Percentiles rank a stretch among this genome's conserved stretches.
Conservation (phyloP, 2,797 vertebrate genomes). For the Thalassophryne amazonica region DNA sequence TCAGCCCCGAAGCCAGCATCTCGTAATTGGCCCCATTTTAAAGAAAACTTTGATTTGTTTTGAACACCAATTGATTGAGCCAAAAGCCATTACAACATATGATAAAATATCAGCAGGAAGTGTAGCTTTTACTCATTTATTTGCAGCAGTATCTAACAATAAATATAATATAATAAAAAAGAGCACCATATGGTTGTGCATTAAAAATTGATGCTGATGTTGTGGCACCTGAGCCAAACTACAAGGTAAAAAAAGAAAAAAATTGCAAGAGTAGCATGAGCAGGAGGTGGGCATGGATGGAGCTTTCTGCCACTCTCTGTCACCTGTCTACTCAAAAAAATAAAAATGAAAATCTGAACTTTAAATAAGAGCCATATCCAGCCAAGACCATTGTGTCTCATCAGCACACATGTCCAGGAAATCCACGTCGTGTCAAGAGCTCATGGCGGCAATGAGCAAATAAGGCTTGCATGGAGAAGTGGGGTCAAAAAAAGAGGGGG, state of each 20-base stretch:
- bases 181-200: constrained; percentile 61
- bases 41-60: constrained; percentile 35
- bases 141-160: constrained; percentile 50
- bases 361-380: constrained; percentile 22
- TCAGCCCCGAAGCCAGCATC: constrained; percentile 60
- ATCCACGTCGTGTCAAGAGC: constrained; percentile 28
- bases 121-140: constrained; percentile 43
- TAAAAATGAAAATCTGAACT: constrained; percentile 14
- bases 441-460: constrained; percentile 34
- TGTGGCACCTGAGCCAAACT: constrained; percentile 55
- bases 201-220: constrained; percentile 70
- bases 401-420: constrained; percentile 10
- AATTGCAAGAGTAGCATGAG: constrained; percentile 28
- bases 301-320: constrained; percentile 11
- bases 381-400: constrained; percentile 6
- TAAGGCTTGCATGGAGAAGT: constrained; percentile 11
- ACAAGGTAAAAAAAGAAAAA: constrained; percentile 40
- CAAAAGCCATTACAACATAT: constrained; percentile 12
- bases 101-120: constrained; percentile 24
- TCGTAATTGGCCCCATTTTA: constrained; percentile 63
- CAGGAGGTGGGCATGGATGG: constrained; percentile 2
- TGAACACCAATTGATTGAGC: constrained; percentile 35
- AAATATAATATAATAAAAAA: too few relatives aligned
- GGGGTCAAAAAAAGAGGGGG: constrained; percentile 13
- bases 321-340: constrained; percentile 23